Percentiles rank a stretch among this genome's conserved stretches.
Evolutionary conservation across 2,797 vertebrate species (phyloP).

Genomic region (Sebastes wilsoni): DNA sequence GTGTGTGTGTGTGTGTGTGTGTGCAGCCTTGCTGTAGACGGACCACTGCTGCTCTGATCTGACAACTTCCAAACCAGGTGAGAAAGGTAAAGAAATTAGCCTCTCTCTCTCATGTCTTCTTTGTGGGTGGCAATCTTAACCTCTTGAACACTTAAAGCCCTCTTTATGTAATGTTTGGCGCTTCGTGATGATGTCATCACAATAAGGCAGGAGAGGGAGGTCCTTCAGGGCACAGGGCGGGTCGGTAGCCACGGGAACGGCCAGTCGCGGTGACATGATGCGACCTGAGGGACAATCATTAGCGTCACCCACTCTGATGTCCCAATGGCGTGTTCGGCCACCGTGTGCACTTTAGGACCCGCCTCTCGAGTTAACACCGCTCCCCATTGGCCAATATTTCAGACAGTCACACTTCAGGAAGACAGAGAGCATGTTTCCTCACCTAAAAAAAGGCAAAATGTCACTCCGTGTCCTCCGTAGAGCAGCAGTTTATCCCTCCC

Average conservation of each 20-base stretch:
- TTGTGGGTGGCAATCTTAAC: constrained; percentile 14
- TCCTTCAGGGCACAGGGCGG: constrained; percentile 30
- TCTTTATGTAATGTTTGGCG: constrained; percentile 52
- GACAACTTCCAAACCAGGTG: constrained; percentile 7
- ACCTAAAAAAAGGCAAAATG: constrained; percentile 56
- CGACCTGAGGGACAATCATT: background rate
- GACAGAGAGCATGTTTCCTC: constrained; percentile 55
- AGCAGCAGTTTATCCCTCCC: constrained; percentile 31
- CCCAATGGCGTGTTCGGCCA: background rate
- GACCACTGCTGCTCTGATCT: constrained; percentile 29
- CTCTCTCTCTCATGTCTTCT: background rate
- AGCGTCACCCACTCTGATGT: constrained; percentile 6
- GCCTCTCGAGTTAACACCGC: constrained; percentile 52
- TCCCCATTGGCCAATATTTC: constrained; percentile 74
- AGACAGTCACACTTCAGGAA: constrained; percentile 69
- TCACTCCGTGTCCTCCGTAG: constrained; percentile 38
- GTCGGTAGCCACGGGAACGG: background rate
- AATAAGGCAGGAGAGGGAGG: constrained; percentile 65
- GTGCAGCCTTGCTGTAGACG: constrained; percentile 17
- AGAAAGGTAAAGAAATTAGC: background rate
- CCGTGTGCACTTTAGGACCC: constrained; percentile 44
- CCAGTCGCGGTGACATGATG: background rate
- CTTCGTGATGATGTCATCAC: constrained; percentile 63
- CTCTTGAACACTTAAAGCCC: constrained; percentile 38
- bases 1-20: constrained; percentile 25